Conservation (phyloP, 2,888 invertebrate species). For the Drosophila kuntzei region DNA sequence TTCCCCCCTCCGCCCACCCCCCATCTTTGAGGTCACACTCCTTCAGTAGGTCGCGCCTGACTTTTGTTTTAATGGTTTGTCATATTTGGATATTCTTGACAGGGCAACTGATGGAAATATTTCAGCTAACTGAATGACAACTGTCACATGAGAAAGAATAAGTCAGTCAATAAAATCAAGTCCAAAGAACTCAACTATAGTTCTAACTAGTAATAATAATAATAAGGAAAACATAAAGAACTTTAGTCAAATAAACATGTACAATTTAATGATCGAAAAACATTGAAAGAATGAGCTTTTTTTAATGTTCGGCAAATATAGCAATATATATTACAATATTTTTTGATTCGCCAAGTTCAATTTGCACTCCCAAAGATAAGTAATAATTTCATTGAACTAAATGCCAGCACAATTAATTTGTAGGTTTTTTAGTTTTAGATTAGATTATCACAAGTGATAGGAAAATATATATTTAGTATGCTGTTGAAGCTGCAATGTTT, state of each 20-base stretch:
- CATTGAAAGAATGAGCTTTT: no score
- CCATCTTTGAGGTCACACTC: slow-evolving; percentile 31
- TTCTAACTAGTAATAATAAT: background rate
- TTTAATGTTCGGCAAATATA: no score
- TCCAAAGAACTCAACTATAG: background rate
- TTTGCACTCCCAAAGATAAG: background rate
- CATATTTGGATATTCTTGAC: slow-evolving; percentile 54
- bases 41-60: slow-evolving; percentile 45
- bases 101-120: slow-evolving; percentile 37
- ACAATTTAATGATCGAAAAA: background rate
- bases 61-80: slow-evolving; percentile 68
- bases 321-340: no score
- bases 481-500: no score
- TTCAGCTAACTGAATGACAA: slow-evolving; percentile 16
- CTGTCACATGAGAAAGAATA: slow-evolving; percentile 4
- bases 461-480: no score
- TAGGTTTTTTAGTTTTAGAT: no score
- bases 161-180: slow-evolving; percentile 2
- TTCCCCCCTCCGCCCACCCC: background rate
- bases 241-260: background rate
- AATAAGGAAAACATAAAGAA: no score
- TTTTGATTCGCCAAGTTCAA: background rate
- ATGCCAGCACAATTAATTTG: no score
- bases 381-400: no score
- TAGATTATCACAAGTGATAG: no score